Evolutionary conservation across 2,888 invertebrate genomes (phyloP).

Genomic region (Tinea trinotella): DNA sequence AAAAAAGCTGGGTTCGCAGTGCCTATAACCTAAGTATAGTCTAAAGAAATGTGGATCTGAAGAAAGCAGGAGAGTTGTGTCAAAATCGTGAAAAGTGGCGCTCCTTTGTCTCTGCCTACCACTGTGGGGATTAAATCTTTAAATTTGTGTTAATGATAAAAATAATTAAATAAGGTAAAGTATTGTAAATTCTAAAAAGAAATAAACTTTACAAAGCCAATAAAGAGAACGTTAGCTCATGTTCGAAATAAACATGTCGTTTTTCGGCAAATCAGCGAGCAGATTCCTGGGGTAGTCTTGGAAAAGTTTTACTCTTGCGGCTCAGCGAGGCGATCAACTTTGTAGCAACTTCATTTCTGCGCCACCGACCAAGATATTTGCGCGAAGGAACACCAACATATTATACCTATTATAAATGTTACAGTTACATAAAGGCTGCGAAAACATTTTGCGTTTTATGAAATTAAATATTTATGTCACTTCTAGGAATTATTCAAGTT

Average conservation of each 20-base stretch:
- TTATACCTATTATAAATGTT: conserved; percentile 1
- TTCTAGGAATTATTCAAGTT: neutral
- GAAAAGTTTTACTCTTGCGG: conserved; percentile 19
- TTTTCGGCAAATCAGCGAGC: conserved; percentile 16
- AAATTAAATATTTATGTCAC: neutral
- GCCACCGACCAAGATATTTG: conserved; percentile 33
- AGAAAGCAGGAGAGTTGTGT: no score
- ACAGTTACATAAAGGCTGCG: neutral
- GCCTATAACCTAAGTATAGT: no score
- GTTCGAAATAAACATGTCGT: conserved; percentile 15
- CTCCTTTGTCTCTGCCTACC: no score
- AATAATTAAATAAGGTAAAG: no score
- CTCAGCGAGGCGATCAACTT: conserved; percentile 27
- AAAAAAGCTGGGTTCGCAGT: no score
- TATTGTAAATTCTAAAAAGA: no score
- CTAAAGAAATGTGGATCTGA: no score
- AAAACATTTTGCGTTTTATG: neutral
- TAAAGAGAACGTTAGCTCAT: neutral
- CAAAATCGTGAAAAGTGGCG: no score
- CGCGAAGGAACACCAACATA: conserved; percentile 24
- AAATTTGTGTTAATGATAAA: no score
- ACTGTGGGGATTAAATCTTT: no score
- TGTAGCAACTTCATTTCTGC: conserved; percentile 33
- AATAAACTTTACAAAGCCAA: neutral
- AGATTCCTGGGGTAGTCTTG: conserved; percentile 11